Base-by-base conservation (phyloP, 2,113 vertebrate genomes). In the Pteruthius melanotis region DNA sequence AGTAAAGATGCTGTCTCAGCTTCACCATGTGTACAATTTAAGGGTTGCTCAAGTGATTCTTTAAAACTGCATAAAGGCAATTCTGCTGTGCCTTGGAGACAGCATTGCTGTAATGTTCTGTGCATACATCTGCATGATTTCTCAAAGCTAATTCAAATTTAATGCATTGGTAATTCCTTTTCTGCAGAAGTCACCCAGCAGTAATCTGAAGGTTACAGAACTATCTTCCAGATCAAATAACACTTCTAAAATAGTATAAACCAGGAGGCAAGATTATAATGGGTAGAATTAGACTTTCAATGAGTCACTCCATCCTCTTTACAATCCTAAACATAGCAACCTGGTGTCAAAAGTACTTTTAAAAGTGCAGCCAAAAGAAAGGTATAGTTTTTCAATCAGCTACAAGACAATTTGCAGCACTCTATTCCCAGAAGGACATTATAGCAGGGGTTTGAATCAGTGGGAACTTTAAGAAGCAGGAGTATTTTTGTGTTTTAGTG, bases 61-160 rank as follows among this genome's bases (percentile, higher is more conserved):
- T 97, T 97, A 98, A 98, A 98, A 97, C 94, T 97, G 97, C 97
- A 98, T 97, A 97, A 97, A 98, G 96, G 97, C 95, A 98, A 96
- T 98, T 98, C 95, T 97, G 83, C 95, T 94, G 89, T 96, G 96
- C 97, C 97, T 97, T 95, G 95, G 96, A 98, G 97, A 98, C 96
- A 97, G 72, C 68, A 89, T 69, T 97, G 91, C 97, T 97, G 68
- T 97, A 98, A 97, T 93, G 96, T 96, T 97, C 96, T 91, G 60
- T 97, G 97, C 98, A 98, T 98, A 97, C 87, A 98, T 98, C 98
- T 98, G 97, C 98, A 97, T 98, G 97, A 98, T 98, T 98, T 98
- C 96, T 98, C 96, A 96, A 96, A 98, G 97, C 96, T 97, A 98
- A 98, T 98, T 98, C 97, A 98, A 98, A 97, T 98, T 98, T 98